Percentiles rank a stretch among this genome's conserved stretches.
Conservation (phyloP, 2,888 invertebrate species). For the Sepiola atlantica region DNA sequence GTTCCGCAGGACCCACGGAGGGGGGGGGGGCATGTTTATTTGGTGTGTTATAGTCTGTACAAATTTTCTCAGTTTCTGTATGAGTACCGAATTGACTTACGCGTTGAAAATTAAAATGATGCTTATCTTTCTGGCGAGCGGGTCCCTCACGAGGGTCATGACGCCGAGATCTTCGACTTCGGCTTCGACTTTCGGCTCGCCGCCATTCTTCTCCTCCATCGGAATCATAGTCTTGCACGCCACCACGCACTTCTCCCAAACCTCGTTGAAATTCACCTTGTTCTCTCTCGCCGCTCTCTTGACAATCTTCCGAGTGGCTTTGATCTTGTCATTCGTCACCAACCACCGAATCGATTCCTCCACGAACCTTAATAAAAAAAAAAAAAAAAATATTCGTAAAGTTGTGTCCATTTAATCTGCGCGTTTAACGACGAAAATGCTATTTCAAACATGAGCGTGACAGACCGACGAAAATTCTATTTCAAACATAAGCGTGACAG, state of each 20-base stretch:
- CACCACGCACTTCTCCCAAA: neutral
- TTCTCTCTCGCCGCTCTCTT: conserved; percentile 2
- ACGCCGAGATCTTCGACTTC: neutral
- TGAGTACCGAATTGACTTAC: neutral
- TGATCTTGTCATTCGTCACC: neutral
- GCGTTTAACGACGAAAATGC: no score
- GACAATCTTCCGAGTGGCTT: neutral
- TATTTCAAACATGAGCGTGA: no score
- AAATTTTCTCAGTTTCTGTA: no score
- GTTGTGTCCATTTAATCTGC: no score
- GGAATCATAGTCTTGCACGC: neutral
- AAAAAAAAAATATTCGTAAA: no score
- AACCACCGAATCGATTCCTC: conserved; percentile 38
- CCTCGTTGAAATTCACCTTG: neutral
- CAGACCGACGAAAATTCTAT: no score
- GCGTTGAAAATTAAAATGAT: neutral
- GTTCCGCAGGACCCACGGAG: no score
- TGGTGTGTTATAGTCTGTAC: no score
- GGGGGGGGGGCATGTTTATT: no score
- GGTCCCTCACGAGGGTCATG: neutral
- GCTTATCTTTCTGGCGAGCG: neutral
- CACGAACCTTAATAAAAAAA: neutral
- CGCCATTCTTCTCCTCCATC: neutral
- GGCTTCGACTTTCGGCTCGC: neutral
- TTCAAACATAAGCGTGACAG: no score